Evolutionary conservation across 2,113 vertebrate genomes (phyloP), one percentile per base, ranked within the genome.

Genomic region (Elephas maximus): DNA sequence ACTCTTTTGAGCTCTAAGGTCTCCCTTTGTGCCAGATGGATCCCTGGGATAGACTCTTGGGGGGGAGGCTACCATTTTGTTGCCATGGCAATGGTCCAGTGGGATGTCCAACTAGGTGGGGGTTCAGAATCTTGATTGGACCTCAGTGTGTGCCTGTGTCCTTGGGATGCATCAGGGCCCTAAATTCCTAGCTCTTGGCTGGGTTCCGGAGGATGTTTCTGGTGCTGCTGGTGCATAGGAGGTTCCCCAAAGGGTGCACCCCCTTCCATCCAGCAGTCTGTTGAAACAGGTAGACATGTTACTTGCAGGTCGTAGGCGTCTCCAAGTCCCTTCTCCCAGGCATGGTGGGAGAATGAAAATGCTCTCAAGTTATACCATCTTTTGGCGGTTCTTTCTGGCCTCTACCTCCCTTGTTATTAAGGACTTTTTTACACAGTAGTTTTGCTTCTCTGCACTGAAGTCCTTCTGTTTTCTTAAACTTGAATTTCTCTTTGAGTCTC

Each of bases 1-100:
- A 37, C 85, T 92, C 11, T 90, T 88, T 28, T 37, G 73, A 67
- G 51, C 26, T 83, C 67, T 24, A 14, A 95, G 76, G 63, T 91
- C 71, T 95, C 87, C 88, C 88, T 97, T 97, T 97, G 95, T 97
- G 83, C 93, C 84, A 93, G 79, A 67, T 95, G 91, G 93, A 91
- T 96, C 88, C 88, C 92, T 96, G 95, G 95, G 95, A 91, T 84
- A 71, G 63, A 84, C 87, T 96, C 94, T 96, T 82, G 89, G 79
- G 92, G 94, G 96, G 26, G 45, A 44, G 76, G 48, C 23, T 78
- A 79, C 89, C 87, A 80, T 94, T 90, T 80, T 28, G 91, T 97
- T 97, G 89, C 89, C 76, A 76, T 96, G 91, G 95, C 76, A 84
- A 11, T 67, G 83, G 94, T 57, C 93, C 91, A 41, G 48, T 20